Evolutionary conservation across 2,113 vertebrate genomes (phyloP), one percentile per base, ranked within the genome.

Genomic region (Saccopteryx bilineata): DNA sequence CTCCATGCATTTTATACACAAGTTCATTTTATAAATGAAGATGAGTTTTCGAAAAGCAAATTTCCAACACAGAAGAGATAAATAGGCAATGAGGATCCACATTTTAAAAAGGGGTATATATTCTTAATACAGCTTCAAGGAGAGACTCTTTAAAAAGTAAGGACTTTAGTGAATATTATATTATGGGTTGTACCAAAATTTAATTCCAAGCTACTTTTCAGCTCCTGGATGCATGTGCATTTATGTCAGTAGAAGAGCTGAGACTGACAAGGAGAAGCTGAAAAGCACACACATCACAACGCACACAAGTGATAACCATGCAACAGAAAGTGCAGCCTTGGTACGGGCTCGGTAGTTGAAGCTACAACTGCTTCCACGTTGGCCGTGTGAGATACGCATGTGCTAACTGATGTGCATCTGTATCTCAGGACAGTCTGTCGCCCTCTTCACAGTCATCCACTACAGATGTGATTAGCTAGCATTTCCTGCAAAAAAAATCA

Each of bases 1-100:
- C 9, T 79, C 9, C n/a, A 31, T 50, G 9, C 52, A 33, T 46
- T 76, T 92, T 60, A 60, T 14, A 68, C 56, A 33, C 6, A 26
- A 71, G 54, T 54, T 72, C 24, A 93, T 61, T 90, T 90, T 75
- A 90, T 65, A 63, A 72, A 86, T 58, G n/a, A 88, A 89, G 46
- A 58, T 71, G 13, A 79, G 50, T 93, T 92, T 92, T n/a, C 50
- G 63, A 90, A 94, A 50, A 81, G 15, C 28, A n/a, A 75, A 87
- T 82, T 79, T 86, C 21, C 13, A 81, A 58, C 31, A 31, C 39
- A 9, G 21, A 7, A 72, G 92, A 63, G 24, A 78, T 26, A 87
- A 65, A 3, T 3, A 31, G 39, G 15, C 58, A 46, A 61, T 4
- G 15, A 33, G 18, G 19, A 81, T 23, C 91, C 56, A 28, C 48